Conservation (phyloP, 2,113 vertebrate species). For the Chaenogobius annularis region DNA sequence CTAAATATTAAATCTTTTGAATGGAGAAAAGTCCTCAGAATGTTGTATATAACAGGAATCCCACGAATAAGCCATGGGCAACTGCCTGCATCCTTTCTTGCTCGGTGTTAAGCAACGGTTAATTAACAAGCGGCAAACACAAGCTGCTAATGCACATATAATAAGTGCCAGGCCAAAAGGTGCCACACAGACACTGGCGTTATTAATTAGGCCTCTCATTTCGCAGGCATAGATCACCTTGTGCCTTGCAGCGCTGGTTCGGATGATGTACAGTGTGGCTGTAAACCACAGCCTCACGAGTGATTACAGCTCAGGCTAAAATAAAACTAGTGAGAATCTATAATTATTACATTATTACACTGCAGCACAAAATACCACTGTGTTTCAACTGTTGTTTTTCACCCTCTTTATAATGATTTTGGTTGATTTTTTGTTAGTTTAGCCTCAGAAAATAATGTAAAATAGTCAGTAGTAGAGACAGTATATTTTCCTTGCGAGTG, state of each 20-base stretch:
- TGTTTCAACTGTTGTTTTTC: too few species aligned
- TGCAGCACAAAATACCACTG: not conserved
- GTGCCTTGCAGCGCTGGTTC: slow-evolving; percentile 35
- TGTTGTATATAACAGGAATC: too few species aligned
- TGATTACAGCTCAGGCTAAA: slow-evolving; percentile 34
- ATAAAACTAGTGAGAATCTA: slow-evolving; percentile 16
- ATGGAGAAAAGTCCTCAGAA: too few species aligned
- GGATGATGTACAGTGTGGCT: slow-evolving; percentile 29
- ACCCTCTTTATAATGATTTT: too few species aligned
- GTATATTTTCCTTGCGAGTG: not conserved
- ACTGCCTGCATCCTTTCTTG: not conserved
- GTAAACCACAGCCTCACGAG: slow-evolving; percentile 28
- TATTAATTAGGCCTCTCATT: slow-evolving; percentile 62
- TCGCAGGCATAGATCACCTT: slow-evolving; percentile 65
- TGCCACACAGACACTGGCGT: slow-evolving; percentile 32
- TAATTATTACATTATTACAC: slow-evolving; percentile 1
- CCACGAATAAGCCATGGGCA: not conserved
- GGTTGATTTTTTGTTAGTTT: too few species aligned
- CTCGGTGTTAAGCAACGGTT: slow-evolving; percentile 37
- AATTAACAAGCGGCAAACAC: slow-evolving; percentile 62
- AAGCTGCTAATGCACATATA: slow-evolving; percentile 66
- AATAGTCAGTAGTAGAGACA: too few species aligned
- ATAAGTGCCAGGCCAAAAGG: slow-evolving; percentile 59
- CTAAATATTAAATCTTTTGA: too few species aligned
- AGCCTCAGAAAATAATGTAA: too few species aligned